Evolutionary conservation across 1,140 invertebrate species (phyloP), one percentile per base, ranked within the genome.

Genomic region (Doryteuthis pealeii): DNA sequence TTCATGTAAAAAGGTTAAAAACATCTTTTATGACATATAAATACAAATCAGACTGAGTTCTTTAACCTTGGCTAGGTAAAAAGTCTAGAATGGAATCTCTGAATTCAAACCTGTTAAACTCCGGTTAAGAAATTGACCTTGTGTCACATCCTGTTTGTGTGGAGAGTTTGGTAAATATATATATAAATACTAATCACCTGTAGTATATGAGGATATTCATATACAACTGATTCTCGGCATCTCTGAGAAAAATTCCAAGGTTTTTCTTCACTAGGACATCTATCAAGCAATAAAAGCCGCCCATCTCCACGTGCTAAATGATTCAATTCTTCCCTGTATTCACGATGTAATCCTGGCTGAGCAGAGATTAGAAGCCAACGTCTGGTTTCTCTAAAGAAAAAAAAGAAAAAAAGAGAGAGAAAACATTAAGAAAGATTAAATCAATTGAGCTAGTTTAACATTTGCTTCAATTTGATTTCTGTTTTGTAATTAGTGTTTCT

Each of bases 341-440:
- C 92, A 43, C 91, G 89, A 81, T 95, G 92, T 30, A 96, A 91
- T 84, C 95, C 95, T 8, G 92, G 89, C 88, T 97, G 95, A n/a
- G 94, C 90, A 10, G 93, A 93, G 71, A 94, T 89, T n/a, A 93
- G 87, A 72, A 94, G 88, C 90, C 88, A 90, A 68, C 80, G 83
- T 33, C 89, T 83, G 5, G 81, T 69, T 31, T 82, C 80, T 15
- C 86, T 89, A 76, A 71, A 74, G 78, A 73, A 65, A 78, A 73
- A 72, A 77, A 68, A 49, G 0, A 58, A 75, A 49, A 43, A 71
- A 45, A 31, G 5, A 62, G 28, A 62, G 58, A 5, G 28, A 30
- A 4, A 69, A 28, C n/a, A n/a, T n/a, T n/a, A n/a, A n/a, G n/a
- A 12, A 67, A 31, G 14, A 31, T 40, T 40, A 40, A 40, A 40